Evolutionary conservation across 1,140 invertebrate species (phyloP), one percentile per base, ranked within the genome.

Genomic region (Globodera ellingtonae): DNA sequence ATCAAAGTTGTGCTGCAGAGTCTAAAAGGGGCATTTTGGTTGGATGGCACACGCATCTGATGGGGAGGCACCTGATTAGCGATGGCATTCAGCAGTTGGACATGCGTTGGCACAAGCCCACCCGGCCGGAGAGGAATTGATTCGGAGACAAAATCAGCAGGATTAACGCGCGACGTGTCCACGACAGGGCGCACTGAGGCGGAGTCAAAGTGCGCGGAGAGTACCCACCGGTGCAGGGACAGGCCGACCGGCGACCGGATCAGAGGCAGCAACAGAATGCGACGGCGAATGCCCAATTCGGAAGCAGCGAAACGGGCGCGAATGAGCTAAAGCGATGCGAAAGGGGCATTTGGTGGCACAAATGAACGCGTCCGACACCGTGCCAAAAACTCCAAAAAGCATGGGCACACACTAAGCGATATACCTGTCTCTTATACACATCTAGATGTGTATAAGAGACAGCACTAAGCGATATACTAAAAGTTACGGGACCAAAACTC

Each of bases 291-390:
- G 52, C 87, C 87, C 52, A 89, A 75, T 81, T 89, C 87, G 44
- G 87, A 84, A n/a, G 87, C 88, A 6, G 88, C 88, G 75, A 89
- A 89, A 46, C 87, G 80, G n/a, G 87, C 78, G 24, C 87, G 77
- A 46, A 85, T 67, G 0, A 87, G 72, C 82, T 83, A 44, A 73
- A 82, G 59, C 35, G 35, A 35, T 35, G 1, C 35, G 35, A 3
- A 10, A 18, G 56, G 56, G 9, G 13, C 1, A 6, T 13, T 13
- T 4, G 56, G 52, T 15, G 15, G 4, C 4, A 52, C 8, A 52
- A 52, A 9, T 10, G 4, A 48, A 70, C 69, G 15, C 9, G 15
- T 3, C 69, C 8, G 8, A 8, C 8, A 44, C 6, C 8, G 47
- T 9, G 2, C 4, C 47, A 44, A 8, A 9, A 8, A 9, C 6